phyloP scores from a whole-genome alignment of 2,797 vertebrate species.

The Bradypus variegatus region DNA sequence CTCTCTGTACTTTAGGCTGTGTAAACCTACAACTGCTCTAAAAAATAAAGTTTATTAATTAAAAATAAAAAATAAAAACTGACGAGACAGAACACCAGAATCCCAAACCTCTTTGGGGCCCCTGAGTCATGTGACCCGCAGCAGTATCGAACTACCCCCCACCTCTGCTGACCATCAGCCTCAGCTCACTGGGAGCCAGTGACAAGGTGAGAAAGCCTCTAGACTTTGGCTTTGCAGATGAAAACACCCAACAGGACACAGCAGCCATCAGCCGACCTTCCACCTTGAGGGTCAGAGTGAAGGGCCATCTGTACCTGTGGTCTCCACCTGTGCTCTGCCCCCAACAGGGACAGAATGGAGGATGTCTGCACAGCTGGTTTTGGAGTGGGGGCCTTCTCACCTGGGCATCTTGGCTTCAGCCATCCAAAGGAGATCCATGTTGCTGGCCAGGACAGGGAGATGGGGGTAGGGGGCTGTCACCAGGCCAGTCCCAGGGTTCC shows the following conservation, averaged over 20 bases:
- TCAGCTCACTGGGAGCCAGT: not conserved
- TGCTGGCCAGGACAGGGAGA: constrained; percentile 92
- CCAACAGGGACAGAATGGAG: no score
- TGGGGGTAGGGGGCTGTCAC: constrained; percentile 81
- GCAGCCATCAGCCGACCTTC: not conserved
- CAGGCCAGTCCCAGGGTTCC: constrained; percentile 77
- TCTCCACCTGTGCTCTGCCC: not conserved
- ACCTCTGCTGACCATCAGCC: not conserved
- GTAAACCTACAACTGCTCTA: no score
- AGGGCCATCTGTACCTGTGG: not conserved
- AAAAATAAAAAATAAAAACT: not conserved
- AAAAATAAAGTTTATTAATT: no score
- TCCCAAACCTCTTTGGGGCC: not conserved
- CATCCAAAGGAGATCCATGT: constrained; percentile 99
- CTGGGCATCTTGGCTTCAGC: constrained; percentile 95
- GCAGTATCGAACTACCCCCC: not conserved
- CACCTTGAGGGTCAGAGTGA: not conserved
- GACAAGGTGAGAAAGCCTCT: not conserved
- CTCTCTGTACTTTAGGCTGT: no score
- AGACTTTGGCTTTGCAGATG: not conserved
- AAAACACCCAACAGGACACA: not conserved
- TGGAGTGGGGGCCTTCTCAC: constrained; percentile 54
- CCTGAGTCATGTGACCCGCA: not conserved
- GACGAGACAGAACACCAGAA: not conserved
- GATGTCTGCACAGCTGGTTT: not conserved